Base-by-base conservation (phyloP, 2,113 vertebrate species). In the Hypocryptadius cinnamomeus region DNA sequence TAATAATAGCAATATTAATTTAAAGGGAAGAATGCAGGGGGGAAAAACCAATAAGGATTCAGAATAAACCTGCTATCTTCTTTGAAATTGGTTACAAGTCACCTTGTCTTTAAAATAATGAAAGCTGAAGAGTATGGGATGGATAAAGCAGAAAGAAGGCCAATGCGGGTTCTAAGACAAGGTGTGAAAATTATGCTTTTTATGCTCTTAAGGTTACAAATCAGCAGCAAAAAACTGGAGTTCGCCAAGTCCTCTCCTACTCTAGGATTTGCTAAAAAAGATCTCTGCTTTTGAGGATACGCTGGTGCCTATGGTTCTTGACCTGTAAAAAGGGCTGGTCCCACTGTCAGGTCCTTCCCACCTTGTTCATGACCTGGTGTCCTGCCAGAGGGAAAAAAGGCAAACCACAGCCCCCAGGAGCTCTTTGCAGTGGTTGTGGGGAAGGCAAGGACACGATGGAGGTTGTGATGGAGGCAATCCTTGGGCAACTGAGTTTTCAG, bases 1-100 rank as follows among this genome's bases (percentile, higher is more conserved):
- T 95, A 95, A 86, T 74, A 88, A 76, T 76, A 95, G 76, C 23
- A 90, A 40, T 80, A 69, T 64, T 80, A 84, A 77, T 91, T 93
- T 85, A 77, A 82, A 70, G n/a, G 13, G n/a, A 79, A 51, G 37
- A 35, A 90, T 13, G 17, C 8, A 5, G 9, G 0, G 5, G 5
- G 15, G 15, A 22, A 39, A 35, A 77, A 6, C 9, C 40, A 77
- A 16, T 39, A 68, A 56, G 28, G n/a, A 35, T 57, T 88, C 23
- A 48, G 79, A 71, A 70, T 28, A 85, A 84, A 71, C 31, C 40
- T 45, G 3, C 25, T 80, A 11, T 60, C 65, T 74, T 81, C 79
- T 87, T 60, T 33, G 64, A 40, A 71, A 63, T 6, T 73, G 13
- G 15, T 85, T 91, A 45, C 51, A 56, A 92, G 68, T 30, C 12